Base-by-base conservation (phyloP, 2,797 vertebrate species). In the Tapera naevia region DNA sequence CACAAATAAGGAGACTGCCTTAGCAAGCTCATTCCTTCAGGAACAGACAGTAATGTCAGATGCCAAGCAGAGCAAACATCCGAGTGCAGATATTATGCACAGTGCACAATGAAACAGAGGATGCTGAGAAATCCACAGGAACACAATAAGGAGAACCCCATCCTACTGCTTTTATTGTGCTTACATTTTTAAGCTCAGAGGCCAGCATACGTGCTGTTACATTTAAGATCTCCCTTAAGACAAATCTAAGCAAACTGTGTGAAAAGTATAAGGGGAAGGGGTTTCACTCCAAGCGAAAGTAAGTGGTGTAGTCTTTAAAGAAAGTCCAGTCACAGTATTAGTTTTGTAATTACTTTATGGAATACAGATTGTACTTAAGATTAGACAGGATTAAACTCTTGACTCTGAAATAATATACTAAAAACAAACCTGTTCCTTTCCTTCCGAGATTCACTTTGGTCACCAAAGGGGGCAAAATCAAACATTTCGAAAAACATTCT, bases 21-120 rank as follows among this genome's bases (percentile, higher is more conserved):
- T 60, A 60, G 57, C 5, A 32, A 48, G n/a, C 15, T n/a, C 3
- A 3, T 2, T 80, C 53, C 43, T 37, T 8, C 28, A 54, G 41
- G 53, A 50, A 46, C 39, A 61, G 16, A 2, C 2, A 17, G 37
- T 27, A 23, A 4, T 0, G 3, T 4, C 84, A 82, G 54, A 51
- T 45, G 41, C 19, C 11, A 19, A 9, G 51, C 45, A 70, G 7
- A 64, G 65, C 3, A 17, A 24, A 48, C 4, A 54, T 14, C 54
- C 75, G 35, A 45, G n/a, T 0, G 21, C 15, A 16, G 48, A 83
- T 18, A n/a, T 53, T 27, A 17, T 0, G 0, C 21, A 28, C 13
- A 2, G 4, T 35, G n/a, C 37, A 23, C 0, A 18, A 61, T 4
- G 3, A 57, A 71, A 69, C 11, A 19, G 15, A 73, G 41, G 37